These are phyloP conservation scores for Lanius ludovicianus DNA, from an alignment of 2,113 vertebrate species.

Conservation along the genomic window DNA sequence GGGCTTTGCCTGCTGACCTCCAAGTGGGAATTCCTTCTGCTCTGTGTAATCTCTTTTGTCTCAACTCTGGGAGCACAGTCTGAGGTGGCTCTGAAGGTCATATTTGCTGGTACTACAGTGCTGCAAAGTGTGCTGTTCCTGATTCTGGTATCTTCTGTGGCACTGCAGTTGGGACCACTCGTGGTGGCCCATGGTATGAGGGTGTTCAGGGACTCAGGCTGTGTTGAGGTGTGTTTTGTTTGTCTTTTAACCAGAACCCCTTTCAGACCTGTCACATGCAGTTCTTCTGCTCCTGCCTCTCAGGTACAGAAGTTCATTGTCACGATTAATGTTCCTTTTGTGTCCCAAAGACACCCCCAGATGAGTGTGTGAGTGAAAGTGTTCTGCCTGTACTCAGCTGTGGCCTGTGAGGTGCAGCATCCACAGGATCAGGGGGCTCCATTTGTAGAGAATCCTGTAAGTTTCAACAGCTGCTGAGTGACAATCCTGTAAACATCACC, in stretches of 20 bases:
- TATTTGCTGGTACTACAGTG: background rate
- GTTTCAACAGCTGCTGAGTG: background rate
- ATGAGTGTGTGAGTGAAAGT: background rate
- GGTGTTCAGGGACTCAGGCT: background rate
- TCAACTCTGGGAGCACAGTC: background rate
- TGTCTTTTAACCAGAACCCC: background rate
- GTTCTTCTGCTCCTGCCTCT: background rate
- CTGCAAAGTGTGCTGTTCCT: background rate
- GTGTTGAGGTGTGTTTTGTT: background rate
- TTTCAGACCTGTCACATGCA: background rate
- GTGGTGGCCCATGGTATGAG: background rate
- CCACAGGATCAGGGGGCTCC: background rate
- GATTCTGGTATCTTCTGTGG: background rate
- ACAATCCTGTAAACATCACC: rapidly evolving
- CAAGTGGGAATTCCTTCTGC: background rate
- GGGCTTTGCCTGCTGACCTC: background rate
- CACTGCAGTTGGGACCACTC: background rate
- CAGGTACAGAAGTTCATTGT: background rate
- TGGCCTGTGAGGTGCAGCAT: background rate
- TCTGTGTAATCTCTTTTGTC: background rate
- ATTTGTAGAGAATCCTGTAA: background rate
- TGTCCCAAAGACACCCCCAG: background rate
- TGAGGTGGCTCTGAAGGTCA: background rate
- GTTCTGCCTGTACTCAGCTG: background rate
- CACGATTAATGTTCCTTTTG: background rate